These are phyloP conservation scores for Phalanger gymnotis DNA, from an alignment of 2,797 vertebrate species.

Conservation along the genomic window DNA sequence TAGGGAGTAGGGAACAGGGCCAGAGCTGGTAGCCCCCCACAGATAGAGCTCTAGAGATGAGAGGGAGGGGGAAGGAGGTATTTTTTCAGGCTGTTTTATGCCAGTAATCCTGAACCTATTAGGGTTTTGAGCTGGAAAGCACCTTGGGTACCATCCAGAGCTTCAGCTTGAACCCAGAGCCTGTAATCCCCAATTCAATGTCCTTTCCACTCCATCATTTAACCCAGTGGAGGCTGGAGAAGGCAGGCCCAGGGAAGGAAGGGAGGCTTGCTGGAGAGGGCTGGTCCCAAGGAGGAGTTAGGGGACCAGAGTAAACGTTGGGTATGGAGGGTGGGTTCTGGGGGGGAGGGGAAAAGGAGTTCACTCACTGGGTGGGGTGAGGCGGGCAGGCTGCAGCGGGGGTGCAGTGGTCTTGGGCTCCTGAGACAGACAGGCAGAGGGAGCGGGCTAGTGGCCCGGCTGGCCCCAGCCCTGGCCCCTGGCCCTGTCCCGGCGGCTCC, in stretches of 20 bases:
- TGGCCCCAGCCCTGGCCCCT: conserved; percentile 48
- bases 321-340: neutral
- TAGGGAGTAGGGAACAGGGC: neutral
- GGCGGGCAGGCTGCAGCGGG: conserved; percentile 77
- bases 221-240: neutral
- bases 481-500: conserved; percentile 48
- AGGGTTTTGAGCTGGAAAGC: neutral
- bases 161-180: neutral
- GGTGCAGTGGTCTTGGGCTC: conserved; percentile 78
- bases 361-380: conserved; percentile 82
- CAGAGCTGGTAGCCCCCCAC: neutral
- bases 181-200: neutral
- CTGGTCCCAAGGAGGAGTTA: neutral
- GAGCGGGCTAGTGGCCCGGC: conserved; percentile 76
- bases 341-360: neutral
- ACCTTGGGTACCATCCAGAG: neutral
- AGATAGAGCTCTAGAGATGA: neutral
- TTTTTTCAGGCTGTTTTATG: neutral
- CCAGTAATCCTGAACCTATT: neutral
- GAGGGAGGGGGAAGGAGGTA: neutral
- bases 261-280: neutral
- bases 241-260: neutral
- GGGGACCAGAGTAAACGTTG: neutral
- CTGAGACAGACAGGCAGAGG: conserved; percentile 70
- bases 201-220: neutral